Base-by-base conservation (phyloP, 2,888 invertebrate genomes). In the Tipula unca region DNA sequence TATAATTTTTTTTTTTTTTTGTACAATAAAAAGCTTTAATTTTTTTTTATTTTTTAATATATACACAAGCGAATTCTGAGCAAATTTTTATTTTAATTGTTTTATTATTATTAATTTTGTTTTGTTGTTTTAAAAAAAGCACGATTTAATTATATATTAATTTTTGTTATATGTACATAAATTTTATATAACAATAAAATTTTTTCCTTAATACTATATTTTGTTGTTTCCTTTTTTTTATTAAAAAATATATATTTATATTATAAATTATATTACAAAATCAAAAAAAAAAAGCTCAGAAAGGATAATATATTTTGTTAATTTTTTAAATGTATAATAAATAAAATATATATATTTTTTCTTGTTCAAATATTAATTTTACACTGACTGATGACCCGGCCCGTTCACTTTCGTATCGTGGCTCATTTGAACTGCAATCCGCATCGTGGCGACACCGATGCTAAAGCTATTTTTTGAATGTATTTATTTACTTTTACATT, bases 351-450 rank as follows among this genome's bases (percentile, higher is more conserved):
- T 29, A 29, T 84, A 36, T 54, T 32, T 85, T 29, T 85, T 85
- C 20, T 85, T 85, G 17, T 39, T 39, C 42, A 42, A 85, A 85
- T 85, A 54, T 54, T 17, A 48, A 29, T 54, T 85, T 85, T 48
- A 85, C 36, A 85, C 35, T 85, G 48, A 85, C 69, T 85, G 48
- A 36, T 85, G 85, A 29, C 85, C 85, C 54, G 85, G 85, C 85
- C 85, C 85, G 85, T 85, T 85, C 85, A 85, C 85, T 85, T 48
- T 89, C 89, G 90, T 90, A 85, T 89, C 89, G 90, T 90, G 90
- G 90, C 91, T 91, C 90, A 89, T 90, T 91, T 89, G 90, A 90
- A 91, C 91, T 91, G 90, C 89, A 89, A 89, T 89, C 89, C 89
- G 89, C 89, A 89, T 89, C 87, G 87, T 85, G 86, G 87, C 86